Percentiles rank a stretch among this genome's conserved stretches.
Evolutionary conservation across 1,140 invertebrate genomes (phyloP).

Genomic region (Druon quercuslanigerum): DNA sequence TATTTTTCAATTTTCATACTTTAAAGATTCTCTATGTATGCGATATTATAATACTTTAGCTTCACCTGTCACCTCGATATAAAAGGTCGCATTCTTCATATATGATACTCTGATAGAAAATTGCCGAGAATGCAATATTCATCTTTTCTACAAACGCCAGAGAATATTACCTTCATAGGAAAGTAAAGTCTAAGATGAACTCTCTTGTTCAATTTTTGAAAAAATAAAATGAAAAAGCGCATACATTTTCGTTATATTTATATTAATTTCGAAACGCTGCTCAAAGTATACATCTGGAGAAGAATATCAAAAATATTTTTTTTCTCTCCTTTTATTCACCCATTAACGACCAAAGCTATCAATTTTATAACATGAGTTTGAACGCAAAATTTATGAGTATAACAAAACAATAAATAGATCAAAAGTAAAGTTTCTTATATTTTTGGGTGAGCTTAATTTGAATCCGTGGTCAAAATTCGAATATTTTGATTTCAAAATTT

Average conservation of each 20-base stretch:
- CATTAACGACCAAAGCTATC: too few relatives aligned
- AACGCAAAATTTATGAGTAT: too few relatives aligned
- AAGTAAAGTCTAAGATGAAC: slow-evolving; percentile 6
- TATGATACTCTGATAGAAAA: slow-evolving; percentile 25
- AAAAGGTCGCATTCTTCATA: slow-evolving; percentile 14
- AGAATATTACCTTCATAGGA: neutral
- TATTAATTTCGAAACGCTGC: neutral
- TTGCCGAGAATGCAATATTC: slow-evolving; percentile 4
- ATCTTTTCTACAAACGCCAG: neutral
- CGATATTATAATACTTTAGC: neutral
- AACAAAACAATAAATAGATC: too few relatives aligned
- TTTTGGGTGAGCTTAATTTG: too few relatives aligned
- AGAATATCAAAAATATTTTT: too few relatives aligned
- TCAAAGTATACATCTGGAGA: too few relatives aligned
- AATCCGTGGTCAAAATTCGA: too few relatives aligned
- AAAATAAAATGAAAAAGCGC: neutral
- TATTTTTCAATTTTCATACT: neutral
- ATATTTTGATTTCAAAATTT: too few relatives aligned
- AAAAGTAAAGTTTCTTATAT: too few relatives aligned
- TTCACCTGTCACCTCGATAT: neutral
- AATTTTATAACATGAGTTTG: too few relatives aligned
- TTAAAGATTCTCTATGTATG: neutral
- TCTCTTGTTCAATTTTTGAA: slow-evolving; percentile 20
- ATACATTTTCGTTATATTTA: neutral
- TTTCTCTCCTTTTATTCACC: too few relatives aligned